Evolutionary conservation across 2,888 invertebrate species (phyloP), one percentile per base, ranked within the genome.

Genomic region (Aphidius colemani): DNA sequence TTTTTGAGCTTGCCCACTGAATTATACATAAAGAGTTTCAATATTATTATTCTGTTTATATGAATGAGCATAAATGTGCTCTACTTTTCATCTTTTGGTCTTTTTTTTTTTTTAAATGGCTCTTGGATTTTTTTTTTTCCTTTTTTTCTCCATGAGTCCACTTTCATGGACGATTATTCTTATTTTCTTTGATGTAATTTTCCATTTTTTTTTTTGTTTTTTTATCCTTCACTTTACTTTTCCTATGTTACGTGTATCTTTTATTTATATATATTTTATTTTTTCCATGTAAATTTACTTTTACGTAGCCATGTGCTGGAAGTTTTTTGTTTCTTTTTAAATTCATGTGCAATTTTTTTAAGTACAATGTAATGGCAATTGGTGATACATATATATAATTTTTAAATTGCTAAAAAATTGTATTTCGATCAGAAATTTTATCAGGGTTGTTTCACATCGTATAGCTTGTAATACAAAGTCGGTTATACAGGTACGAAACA

Each of bases 11-110:
- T 58, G 64, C 59, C 63, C 48, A 56, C 46, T 68, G 68, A 68
- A 68, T 68, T 61, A 67, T 67, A 59, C 65, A 68, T 64, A 49
- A 57, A 60, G 62, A 60, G 60, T 63, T 66, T 63, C 62, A 67
- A 66, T 64, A 51, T 64, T 66, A 61, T 62, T 50, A 30, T 30
- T 30, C 30, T 30, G 30, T 30, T 30, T 5, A 30, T 30, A 30
- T 30, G 30, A 5, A 30, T 30, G 30, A 30, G 4, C 5, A 5
- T 30, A 30, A 30, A 5, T 30, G 30, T 30, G 30, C 5, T 30
- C 30, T 30, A 30, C 30, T 30, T 30, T 30, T 30, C 30, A 30
- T 30, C 4, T 30, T 30, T 30, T 18, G 11, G 5, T 50, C 9
- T 3, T 18, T 7, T 50, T 50, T 50, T 50, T 7, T 50, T 50